A percentile compares a stretch with the other conserved stretches of the same genome.
Evolutionary conservation across 2,797 vertebrate species (phyloP).

Genomic region (Periparus ater): DNA sequence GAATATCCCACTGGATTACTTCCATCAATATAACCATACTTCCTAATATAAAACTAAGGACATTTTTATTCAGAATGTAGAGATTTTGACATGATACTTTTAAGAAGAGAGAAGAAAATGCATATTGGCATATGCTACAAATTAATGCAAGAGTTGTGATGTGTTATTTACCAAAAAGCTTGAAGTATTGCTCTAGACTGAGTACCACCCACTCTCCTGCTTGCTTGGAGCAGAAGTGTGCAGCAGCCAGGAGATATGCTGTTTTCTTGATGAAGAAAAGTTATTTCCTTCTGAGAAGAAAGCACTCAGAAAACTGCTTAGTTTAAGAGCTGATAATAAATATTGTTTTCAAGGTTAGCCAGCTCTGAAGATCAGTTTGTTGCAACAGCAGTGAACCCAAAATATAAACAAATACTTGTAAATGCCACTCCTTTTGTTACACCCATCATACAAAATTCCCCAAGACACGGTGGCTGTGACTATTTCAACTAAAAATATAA

Average conservation of each 20-base stretch:
- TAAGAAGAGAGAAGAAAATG: not conserved
- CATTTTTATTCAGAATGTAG: not conserved
- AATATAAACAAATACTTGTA: not conserved
- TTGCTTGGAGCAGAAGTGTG: not conserved
- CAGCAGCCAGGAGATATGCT: not conserved
- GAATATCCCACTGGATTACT: constrained; percentile 5
- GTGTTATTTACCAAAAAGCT: not conserved
- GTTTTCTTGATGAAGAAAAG: not conserved
- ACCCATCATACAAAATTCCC: not conserved
- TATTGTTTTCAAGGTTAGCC: not conserved
- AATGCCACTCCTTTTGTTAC: not conserved
- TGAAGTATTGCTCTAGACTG: not conserved
- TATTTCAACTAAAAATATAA: not conserved
- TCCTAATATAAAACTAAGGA: not conserved
- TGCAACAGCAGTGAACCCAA: not conserved
- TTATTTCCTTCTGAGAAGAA: not conserved
- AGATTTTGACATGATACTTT: not conserved
- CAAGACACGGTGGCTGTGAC: not conserved
- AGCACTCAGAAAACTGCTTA: not conserved
- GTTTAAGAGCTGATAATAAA: constrained; percentile 1
- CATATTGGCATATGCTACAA: not conserved
- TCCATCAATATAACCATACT: not conserved
- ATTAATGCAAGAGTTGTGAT: not conserved
- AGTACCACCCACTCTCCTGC: not conserved
- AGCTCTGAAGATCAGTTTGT: not conserved